Evolutionary conservation across 2,888 invertebrate genomes (phyloP).

Genomic region (Coleophora deauratella): DNA sequence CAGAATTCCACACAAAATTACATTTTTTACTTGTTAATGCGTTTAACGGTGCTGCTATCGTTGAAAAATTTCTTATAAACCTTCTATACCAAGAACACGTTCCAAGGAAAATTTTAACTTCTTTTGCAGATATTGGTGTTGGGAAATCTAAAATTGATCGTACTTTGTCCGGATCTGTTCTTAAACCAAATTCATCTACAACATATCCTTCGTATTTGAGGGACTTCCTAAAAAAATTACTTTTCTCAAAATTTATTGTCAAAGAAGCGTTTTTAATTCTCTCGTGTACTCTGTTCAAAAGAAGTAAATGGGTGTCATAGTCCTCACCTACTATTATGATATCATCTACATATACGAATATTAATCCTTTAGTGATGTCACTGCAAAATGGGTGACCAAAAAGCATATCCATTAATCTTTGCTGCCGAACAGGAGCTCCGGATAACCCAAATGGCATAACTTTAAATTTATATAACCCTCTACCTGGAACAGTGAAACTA

Average conservation of each 20-base stretch:
- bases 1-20: conserved; percentile 5
- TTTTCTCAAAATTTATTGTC: conserved; percentile 13
- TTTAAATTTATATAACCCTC: conserved; percentile 11
- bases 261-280: conserved; percentile 8
- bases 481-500: conserved; percentile 11
- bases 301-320: conserved; percentile 9
- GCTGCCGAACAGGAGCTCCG: conserved; percentile 8
- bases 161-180: conserved; percentile 14
- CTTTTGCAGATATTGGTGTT: conserved; percentile 10
- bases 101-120: conserved; percentile 12
- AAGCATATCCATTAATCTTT: conserved; percentile 6
- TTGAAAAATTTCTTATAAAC: conserved; percentile 14
- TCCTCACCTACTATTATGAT: conserved; percentile 7
- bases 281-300: conserved; percentile 1
- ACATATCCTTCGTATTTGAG: conserved; percentile 13
- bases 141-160: conserved; percentile 11
- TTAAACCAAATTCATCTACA: conserved; percentile 10
- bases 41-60: conserved; percentile 10
- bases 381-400: neutral
- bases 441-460: conserved; percentile 13
- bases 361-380: neutral
- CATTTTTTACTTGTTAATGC: conserved; percentile 3
- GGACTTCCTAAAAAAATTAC: conserved; percentile 7
- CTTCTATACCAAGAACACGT: conserved; percentile 10
- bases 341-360: conserved; percentile 15